Conservation (phyloP, 2,888 invertebrate genomes). For the Cantharis lateralis region DNA sequence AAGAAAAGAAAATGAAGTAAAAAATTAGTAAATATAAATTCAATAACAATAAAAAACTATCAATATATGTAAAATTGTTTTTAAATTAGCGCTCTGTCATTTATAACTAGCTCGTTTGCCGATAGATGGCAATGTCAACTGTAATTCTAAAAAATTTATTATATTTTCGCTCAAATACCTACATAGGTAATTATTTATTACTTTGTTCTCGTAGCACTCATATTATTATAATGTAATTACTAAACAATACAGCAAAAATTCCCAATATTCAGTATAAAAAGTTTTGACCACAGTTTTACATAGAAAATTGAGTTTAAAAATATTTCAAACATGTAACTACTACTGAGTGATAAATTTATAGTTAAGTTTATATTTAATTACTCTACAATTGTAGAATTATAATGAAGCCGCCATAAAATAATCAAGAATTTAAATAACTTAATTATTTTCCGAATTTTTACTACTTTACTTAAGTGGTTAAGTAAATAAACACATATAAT, state of each 20-base stretch:
- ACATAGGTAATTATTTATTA: too few relatives aligned
- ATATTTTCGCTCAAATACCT: too few relatives aligned
- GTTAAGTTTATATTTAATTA: conserved; percentile 9
- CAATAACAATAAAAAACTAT: background rate
- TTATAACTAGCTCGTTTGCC: background rate
- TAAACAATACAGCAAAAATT: background rate
- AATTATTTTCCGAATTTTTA: conserved; percentile 14
- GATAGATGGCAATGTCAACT: background rate
- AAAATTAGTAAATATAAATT: background rate
- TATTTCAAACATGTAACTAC: conserved; percentile 7
- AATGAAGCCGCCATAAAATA: conserved; percentile 13
- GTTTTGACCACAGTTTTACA: background rate
- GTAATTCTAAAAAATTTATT: background rate
- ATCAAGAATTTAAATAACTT: conserved; percentile 20
- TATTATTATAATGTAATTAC: background rate
- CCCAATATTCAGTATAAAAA: background rate
- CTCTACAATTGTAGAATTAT: conserved; percentile 5
- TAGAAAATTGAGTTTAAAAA: background rate
- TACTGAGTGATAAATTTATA: conserved; percentile 2
- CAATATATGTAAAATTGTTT: background rate
- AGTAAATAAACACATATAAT: background rate
- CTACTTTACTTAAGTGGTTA: conserved; percentile 5
- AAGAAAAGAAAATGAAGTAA: background rate
- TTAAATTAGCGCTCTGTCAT: background rate
- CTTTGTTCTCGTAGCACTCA: background rate